These are phyloP conservation scores for Drosophila dives DNA, from an alignment of 2,888 invertebrate genomes.

Conservation along the genomic window DNA sequence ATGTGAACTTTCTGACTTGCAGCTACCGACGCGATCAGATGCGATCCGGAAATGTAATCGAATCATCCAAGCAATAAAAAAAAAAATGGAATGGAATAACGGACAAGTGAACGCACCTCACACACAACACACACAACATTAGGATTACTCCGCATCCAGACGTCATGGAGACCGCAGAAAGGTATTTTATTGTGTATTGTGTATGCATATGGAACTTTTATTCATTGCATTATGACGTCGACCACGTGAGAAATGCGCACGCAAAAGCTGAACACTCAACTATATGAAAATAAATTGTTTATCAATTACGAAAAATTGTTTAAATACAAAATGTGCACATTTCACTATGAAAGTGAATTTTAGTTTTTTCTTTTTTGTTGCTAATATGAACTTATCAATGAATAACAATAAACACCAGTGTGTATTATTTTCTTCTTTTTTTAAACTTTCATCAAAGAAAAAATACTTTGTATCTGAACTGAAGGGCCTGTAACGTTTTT, in stretches of 20 bases:
- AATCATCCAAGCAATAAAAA: constrained; percentile 37
- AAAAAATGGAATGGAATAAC: constrained; percentile 30
- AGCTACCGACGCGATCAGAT: constrained; percentile 12
- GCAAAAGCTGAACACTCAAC: constrained; percentile 28
- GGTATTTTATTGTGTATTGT: constrained; percentile 41
- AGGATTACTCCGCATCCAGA: neutral
- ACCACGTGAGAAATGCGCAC: constrained; percentile 41
- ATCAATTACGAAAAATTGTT: neutral
- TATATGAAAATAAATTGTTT: neutral
- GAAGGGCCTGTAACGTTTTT: constrained; percentile 4
- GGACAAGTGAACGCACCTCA: constrained; percentile 67
- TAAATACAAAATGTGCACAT: neutral
- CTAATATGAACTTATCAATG: constrained; percentile 20
- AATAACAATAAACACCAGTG: constrained; percentile 4
- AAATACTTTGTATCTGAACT: constrained; percentile 7
- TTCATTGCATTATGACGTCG: constrained; percentile 13
- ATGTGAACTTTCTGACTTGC: constrained; percentile 22
- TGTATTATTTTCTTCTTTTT: neutral
- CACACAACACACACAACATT: constrained; percentile 45
- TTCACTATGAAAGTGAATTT: constrained; percentile 24
- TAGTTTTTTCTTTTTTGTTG: neutral
- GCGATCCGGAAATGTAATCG: constrained; percentile 70
- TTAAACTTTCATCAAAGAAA: constrained; percentile 24
- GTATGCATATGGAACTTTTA: constrained; percentile 1
- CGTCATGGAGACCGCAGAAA: neutral